phyloP scores from a whole-genome alignment of 2,113 vertebrate species.

The Entomyzon cyanotis region DNA sequence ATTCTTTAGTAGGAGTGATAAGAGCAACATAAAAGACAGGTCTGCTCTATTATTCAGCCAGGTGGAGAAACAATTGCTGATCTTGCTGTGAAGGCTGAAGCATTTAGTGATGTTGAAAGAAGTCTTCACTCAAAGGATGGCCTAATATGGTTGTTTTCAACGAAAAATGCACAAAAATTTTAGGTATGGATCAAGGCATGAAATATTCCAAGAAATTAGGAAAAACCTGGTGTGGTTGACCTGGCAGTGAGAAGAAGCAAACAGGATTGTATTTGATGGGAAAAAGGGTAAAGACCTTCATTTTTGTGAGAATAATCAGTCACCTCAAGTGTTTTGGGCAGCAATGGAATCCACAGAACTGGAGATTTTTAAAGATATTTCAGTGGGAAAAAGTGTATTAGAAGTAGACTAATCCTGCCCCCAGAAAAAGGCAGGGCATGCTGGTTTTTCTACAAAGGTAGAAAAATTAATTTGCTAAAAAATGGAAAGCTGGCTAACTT shows the following conservation, averaged over 20 bases:
- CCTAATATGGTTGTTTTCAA: not conserved
- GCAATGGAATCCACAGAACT: fast-evolving
- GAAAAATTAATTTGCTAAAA: not conserved
- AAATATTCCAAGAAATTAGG: not conserved
- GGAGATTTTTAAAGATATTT: not conserved
- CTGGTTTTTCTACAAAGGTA: not conserved
- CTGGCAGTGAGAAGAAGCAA: not conserved
- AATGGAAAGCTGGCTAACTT: not conserved
- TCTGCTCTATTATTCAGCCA: not conserved
- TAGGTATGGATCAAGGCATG: not conserved
- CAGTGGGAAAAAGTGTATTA: not conserved
- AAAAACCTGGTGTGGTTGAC: not conserved
- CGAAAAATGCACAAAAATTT: not conserved
- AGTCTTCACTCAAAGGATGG: not conserved
- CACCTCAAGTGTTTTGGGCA: not conserved
- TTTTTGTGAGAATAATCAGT: not conserved
- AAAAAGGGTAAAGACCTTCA: not conserved
- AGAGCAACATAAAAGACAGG: not conserved
- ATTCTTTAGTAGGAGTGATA: not conserved
- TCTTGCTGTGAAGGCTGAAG: not conserved
- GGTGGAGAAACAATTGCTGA: not conserved
- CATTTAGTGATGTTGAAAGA: not conserved
- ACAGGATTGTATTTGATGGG: not conserved
- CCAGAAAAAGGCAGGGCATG: not conserved
- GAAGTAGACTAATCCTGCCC: not conserved